Base-by-base conservation (phyloP, 2,888 invertebrate species). In the Myopa testacea region DNA sequence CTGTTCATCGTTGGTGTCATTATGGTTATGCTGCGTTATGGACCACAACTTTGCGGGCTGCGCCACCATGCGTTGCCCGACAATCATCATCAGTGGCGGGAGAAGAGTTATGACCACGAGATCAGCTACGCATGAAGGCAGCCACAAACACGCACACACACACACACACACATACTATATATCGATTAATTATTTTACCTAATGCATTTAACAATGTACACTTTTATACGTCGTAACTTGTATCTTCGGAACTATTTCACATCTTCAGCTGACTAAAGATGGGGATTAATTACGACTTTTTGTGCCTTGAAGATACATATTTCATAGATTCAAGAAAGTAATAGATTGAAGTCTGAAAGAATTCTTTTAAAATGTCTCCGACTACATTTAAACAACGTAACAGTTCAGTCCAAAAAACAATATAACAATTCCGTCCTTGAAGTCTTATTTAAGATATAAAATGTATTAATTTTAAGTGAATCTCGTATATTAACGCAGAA, bases 1-100 rank as follows among this genome's bases (percentile, higher is more conserved):
- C 90, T 96, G 81, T 93, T 95, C 84, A 91, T 96, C 50, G 91
- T 95, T 50, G 91, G 93, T 80, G 92, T 95, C 5, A 95, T 96
- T 79, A 93, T 96, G 81, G 84, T 94, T 16, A 91, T 96, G 84
- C 88, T 97, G 37, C 93, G 93, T 82, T 95, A 91, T 87, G 96
- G 96, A 0, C 92, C 94, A 34, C 91, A 91, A 77, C 90, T 94
- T 81, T 96, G 95, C 86, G 92, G 92, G 75, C 90, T 94, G 1
- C 92, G 95, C 10, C 94, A 95, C 85, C 91, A 92, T 52, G 90
- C 95, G 4, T 89, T 93, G 63, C 91, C 92, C 37, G 92, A 93
- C 68, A 91, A 93, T 16, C 90, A 92, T 16, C 90, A 92, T 72
- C 92, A 93, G 75, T 93, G 94, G 93, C 92, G 93, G 69, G 93